Evolutionary conservation across 2,888 invertebrate species (phyloP).

Genomic region (Lithodes maja): DNA sequence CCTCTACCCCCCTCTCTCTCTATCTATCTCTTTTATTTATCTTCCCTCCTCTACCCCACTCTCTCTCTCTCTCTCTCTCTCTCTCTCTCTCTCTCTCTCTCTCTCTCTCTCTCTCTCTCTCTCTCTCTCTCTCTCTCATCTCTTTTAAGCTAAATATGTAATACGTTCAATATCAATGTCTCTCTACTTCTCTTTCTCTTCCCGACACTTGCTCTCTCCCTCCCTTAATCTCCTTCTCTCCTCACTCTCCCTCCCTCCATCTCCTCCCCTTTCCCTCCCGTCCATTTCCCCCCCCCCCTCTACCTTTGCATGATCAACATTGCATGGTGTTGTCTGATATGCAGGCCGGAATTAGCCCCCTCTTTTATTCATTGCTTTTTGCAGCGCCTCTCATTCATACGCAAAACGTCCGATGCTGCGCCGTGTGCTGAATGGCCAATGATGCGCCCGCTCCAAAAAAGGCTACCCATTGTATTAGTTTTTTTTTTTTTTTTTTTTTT

Average conservation of each 20-base stretch:
- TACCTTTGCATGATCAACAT: background rate
- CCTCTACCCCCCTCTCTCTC: background rate
- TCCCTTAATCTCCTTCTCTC: slow-evolving; percentile 3
- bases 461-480: too few relatives aligned
- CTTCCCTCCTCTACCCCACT: background rate
- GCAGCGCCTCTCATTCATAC: too few relatives aligned
- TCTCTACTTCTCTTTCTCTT: slow-evolving; percentile 6
- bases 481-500: too few relatives aligned
- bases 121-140: background rate
- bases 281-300: background rate
- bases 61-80: background rate
- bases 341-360: too few relatives aligned
- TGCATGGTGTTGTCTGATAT: background rate
- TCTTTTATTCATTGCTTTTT: too few relatives aligned
- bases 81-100: background rate
- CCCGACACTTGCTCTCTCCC: background rate
- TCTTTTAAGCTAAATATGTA: background rate
- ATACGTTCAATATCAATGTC: background rate
- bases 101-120: background rate
- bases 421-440: too few relatives aligned
- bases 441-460: too few relatives aligned
- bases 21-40: background rate
- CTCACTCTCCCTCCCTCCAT: background rate
- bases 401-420: too few relatives aligned
- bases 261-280: background rate